phyloP scores from a whole-genome alignment of 1,140 invertebrate species.

The Drosophila sucinea region DNA sequence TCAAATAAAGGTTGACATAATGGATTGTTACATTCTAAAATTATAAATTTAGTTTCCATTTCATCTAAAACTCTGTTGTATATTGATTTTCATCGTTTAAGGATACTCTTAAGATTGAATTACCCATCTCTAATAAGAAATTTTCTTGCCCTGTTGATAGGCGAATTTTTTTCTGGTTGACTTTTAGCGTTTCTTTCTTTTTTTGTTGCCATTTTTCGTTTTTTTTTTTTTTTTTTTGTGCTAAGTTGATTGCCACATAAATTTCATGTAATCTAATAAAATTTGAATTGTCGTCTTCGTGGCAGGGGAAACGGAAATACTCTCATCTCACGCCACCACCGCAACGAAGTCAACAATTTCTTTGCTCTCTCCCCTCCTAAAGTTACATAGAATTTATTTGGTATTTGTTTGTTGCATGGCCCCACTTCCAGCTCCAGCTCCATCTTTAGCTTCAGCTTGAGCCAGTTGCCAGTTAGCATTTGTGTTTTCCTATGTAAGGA shows the following conservation, averaged over 20 bases:
- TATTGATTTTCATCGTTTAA: neutral
- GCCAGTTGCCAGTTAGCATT: neutral
- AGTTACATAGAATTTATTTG: slow-evolving; percentile 1
- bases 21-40: too few relatives aligned
- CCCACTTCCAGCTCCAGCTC: neutral
- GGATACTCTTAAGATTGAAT: neutral
- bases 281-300: slow-evolving; percentile 75
- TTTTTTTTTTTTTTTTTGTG: slow-evolving; percentile 35
- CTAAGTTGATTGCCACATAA: slow-evolving; percentile 77
- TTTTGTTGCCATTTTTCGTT: slow-evolving; percentile 1
- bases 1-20: too few relatives aligned
- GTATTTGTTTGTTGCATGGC: slow-evolving; percentile 6
- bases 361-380: neutral
- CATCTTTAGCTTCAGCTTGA: neutral
- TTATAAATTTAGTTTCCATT: too few relatives aligned
- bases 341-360: slow-evolving; percentile 16
- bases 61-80: too few relatives aligned
- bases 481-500: slow-evolving; percentile 2
- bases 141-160: slow-evolving; percentile 3
- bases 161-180: neutral
- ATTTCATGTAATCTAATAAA: slow-evolving; percentile 81
- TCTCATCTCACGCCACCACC: neutral
- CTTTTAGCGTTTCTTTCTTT: slow-evolving; percentile 2
- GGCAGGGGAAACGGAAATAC: slow-evolving; percentile 19
- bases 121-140: neutral